Base-by-base conservation (phyloP, 2,888 invertebrate genomes). In the Malthinus flaveolus region DNA sequence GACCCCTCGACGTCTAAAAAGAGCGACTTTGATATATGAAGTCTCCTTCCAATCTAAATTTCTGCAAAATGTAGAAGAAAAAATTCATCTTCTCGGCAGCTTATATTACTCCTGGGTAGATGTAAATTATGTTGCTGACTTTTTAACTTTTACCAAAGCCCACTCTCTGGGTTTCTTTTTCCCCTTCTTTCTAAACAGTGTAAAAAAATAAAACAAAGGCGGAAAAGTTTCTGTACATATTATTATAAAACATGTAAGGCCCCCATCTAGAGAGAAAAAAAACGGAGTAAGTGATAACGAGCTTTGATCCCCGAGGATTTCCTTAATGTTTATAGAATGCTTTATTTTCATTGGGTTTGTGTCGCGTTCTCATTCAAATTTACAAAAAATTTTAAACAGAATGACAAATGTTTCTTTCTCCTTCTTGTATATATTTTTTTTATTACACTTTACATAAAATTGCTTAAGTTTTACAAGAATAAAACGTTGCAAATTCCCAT, bases 11-110 rank as follows among this genome's bases (percentile, higher is more conserved):
- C 49, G 53, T 45, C 47, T 45, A 51, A 53, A 51, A 57, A 51
- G 46, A 39, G 23, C 46, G 56, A 57, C 56, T 51, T 57, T 58
- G 58, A 53, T 58, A 58, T 58, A 58, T 58, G 52, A 53, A 44
- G 58, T 58, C 42, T 49, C 58, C 36, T 52, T 58, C 58, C 52
- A 58, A 53, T 58, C 52, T 49, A 53, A 44, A 48, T 57, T 58
- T 47, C 37, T 23, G 35, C 44, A 44, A 51, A 50, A 58, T 44
- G 42, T 51, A 44, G 32, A 23, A 36, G 53, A 58, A 58, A 39
- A 58, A 48, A 57, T 48, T 52, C 52, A 47, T 47, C 52, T 57
- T 52, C 36, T 15, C 47, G 46, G 51, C 51, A 47, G 42, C 45
- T 56, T 56, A 48, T 57, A 57, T 57, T 52, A 57, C 57, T 56